Evolutionary conservation across 2,888 invertebrate species (phyloP), one percentile per base, ranked within the genome.

Genomic region (Parasteatoda lunata): DNA sequence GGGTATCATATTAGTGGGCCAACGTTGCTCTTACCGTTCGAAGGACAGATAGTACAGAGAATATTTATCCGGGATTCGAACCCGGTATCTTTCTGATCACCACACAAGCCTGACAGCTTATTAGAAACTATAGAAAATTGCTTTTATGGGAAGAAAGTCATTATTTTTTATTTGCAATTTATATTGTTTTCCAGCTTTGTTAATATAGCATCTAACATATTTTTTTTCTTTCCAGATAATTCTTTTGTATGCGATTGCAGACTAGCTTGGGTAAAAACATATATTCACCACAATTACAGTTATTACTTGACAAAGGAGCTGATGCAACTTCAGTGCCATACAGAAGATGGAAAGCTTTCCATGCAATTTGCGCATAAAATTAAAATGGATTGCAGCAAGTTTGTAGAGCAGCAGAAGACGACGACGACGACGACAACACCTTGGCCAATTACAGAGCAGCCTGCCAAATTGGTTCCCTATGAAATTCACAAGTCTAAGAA

Each of bases 201-300:
- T 30, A 30, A 30, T 30, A 30, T 30, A 30, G 30, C 30, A 30
- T 30, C 30, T 47, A 45, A 69, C 52, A 9, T 78, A 49, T 48
- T 0, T 66, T 66, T 70, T 59, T 52, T 59, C 8, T 66, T 82
- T 87, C 9, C 69, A 87, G 87, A 73, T 8, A 87, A 87, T 48
- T 82, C 87, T 7, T 68, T 77, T 15, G 51, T 8, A 9, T 87
- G 87, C 52, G 82, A 75, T 51, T 87, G 87, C 73, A 54, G 52
- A 52, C 71, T 87, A 48, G 15, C 59, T 3, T 87, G 87, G 87
- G 78, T 87, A 64, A 66, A 82, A n/a, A 66, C 68, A 3, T 78
- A 82, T 15, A 49, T 82, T 15, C 66, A 82, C 5, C 30, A 51
- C 45, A 75, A 49, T 64, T 78, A 77, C 49, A 87, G 82, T 48